phyloP scores from a whole-genome alignment of 2,888 invertebrate genomes.

The Uloborus plumipes region DNA sequence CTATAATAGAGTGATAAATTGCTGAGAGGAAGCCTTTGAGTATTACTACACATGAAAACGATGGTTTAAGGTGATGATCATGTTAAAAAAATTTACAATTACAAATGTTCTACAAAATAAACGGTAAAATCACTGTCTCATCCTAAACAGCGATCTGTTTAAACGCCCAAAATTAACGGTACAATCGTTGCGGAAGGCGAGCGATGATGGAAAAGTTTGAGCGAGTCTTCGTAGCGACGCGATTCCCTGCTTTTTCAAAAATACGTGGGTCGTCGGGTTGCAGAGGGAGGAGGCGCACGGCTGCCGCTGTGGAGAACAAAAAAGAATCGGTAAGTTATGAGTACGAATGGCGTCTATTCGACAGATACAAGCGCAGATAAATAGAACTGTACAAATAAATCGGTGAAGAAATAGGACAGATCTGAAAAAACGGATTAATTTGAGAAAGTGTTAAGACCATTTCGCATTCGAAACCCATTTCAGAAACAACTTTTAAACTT shows the following conservation, averaged over 20 bases:
- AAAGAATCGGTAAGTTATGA: conserved; percentile 39
- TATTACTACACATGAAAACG: conserved; percentile 28
- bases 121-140: conserved; percentile 41
- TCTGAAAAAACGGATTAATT: too few relatives aligned
- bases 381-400: too few relatives aligned
- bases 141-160: conserved; percentile 25
- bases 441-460: too few relatives aligned
- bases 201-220: conserved; percentile 32
- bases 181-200: conserved; percentile 29
- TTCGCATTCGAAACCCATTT: too few relatives aligned
- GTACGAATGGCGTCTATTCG: neutral
- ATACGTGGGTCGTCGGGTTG: conserved; percentile 53
- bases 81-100: conserved; percentile 24
- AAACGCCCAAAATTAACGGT: conserved; percentile 37
- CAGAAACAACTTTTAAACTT: too few relatives aligned
- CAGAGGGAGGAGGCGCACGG: conserved; percentile 45
- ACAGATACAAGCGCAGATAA: conserved; percentile 4
- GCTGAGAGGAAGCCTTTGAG: conserved; percentile 24
- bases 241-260: conserved; percentile 48
- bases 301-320: conserved; percentile 45
- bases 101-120: conserved; percentile 35
- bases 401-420: too few relatives aligned
- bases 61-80: conserved; percentile 8
- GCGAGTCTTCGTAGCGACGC: conserved; percentile 34
- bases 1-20: conserved; percentile 31